phyloP scores from a whole-genome alignment of 1,140 invertebrate species.

The Hetaerina americana region DNA sequence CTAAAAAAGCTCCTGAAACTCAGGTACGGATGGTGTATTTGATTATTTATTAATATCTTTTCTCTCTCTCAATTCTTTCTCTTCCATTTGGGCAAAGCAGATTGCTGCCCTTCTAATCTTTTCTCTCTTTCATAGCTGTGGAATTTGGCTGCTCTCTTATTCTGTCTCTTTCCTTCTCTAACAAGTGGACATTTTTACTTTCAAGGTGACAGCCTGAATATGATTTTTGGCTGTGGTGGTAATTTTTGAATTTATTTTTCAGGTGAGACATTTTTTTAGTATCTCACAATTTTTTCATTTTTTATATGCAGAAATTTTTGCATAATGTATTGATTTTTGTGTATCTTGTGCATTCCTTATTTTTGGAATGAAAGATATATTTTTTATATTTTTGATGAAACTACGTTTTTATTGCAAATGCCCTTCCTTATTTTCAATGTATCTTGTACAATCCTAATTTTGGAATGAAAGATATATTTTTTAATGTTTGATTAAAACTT shows the following conservation, averaged over 20 bases:
- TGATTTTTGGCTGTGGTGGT: neutral
- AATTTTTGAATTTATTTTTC: neutral
- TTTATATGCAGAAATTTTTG: neutral
- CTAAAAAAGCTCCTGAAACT: neutral
- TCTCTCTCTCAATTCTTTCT: neutral
- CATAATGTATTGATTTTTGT: neutral
- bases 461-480: too few species aligned
- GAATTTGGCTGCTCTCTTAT: neutral
- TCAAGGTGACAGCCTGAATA: neutral
- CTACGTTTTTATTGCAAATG: neutral
- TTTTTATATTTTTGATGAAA: neutral
- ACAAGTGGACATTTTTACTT: neutral
- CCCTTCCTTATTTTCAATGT: neutral
- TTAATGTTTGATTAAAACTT: too few species aligned
- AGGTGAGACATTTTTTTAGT: neutral
- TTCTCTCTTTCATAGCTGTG: neutral
- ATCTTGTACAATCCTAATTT: neutral
- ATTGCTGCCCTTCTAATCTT: neutral
- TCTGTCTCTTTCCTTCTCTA: neutral
- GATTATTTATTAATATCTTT: neutral
- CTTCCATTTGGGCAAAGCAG: neutral
- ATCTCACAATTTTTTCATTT: neutral
- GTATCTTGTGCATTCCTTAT: neutral
- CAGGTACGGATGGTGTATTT: neutral
- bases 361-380: neutral